Percentiles rank a stretch among this genome's conserved stretches.
phyloP scores from a whole-genome alignment of 2,888 invertebrate species.

The Quadriops clusia region DNA sequence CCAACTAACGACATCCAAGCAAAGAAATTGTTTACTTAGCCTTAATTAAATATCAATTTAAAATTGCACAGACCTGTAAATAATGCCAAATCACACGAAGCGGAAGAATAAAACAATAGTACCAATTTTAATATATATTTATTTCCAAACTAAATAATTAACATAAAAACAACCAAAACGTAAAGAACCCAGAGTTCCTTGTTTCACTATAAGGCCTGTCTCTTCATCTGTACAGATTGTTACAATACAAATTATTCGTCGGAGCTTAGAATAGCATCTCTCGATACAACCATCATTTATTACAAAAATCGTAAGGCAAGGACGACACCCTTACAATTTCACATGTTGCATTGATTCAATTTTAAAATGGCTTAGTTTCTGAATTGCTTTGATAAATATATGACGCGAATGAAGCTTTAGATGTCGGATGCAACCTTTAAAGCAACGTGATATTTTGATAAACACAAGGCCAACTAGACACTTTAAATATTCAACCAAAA shows the following conservation, averaged over 20 bases:
- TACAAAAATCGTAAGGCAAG: not conserved
- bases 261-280: constrained; percentile 15
- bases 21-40: too few relatives aligned
- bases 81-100: not conserved
- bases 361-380: too few relatives aligned
- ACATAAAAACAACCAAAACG: constrained; percentile 25
- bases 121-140: constrained; percentile 19
- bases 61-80: not conserved
- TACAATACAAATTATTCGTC: constrained; percentile 16
- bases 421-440: too few relatives aligned
- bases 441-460: too few relatives aligned
- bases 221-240: too few relatives aligned
- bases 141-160: constrained; percentile 27
- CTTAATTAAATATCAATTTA: not conserved
- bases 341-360: too few relatives aligned
- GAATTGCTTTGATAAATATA: too few relatives aligned
- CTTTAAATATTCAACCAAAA: too few relatives aligned
- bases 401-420: too few relatives aligned
- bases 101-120: constrained; percentile 4
- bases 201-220: constrained; percentile 26
- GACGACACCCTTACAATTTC: too few relatives aligned
- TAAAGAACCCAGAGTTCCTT: constrained; percentile 24
- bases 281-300: constrained; percentile 9
- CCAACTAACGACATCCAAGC: too few relatives aligned
- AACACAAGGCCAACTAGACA: too few relatives aligned